Evolutionary conservation across 2,888 invertebrate species (phyloP).

Genomic region (Rhyacophila evoluta): DNA sequence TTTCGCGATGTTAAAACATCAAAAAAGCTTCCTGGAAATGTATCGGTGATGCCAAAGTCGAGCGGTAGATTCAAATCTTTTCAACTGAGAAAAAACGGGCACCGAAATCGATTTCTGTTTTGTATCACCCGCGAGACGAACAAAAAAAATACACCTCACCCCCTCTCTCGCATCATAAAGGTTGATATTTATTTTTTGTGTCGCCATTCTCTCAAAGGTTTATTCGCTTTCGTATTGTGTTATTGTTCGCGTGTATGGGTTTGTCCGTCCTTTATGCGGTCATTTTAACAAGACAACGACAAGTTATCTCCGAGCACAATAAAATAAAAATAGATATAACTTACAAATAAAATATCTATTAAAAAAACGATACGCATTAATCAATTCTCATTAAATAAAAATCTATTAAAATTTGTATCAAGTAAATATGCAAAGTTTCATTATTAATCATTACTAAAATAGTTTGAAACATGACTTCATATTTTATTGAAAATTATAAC

Average conservation of each 20-base stretch:
- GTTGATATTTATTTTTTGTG: not conserved
- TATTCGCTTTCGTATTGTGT: not conserved
- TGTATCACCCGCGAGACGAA: constrained; percentile 20
- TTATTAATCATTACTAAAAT: too few relatives aligned
- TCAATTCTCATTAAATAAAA: too few relatives aligned
- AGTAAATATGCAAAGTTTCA: too few relatives aligned
- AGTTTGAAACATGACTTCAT: too few relatives aligned
- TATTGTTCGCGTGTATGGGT: constrained; percentile 1
- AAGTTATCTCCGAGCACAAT: not conserved
- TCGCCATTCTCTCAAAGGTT: not conserved
- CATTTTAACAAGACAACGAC: not conserved
- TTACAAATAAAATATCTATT: not conserved
- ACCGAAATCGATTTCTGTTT: constrained; percentile 34
- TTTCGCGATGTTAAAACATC: not conserved
- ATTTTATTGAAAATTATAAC: too few relatives aligned
- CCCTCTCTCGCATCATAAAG: not conserved
- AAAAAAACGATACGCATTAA: too few relatives aligned
- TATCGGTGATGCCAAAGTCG: not conserved
- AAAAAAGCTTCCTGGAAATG: constrained; percentile 23
- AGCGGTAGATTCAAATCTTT: constrained; percentile 28
- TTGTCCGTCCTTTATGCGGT: not conserved
- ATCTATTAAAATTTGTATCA: too few relatives aligned
- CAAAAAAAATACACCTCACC: constrained; percentile 27
- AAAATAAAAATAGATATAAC: not conserved
- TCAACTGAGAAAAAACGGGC: constrained; percentile 32